Evolutionary conservation across 1,140 invertebrate genomes (phyloP), one percentile per base, ranked within the genome.

Genomic region (Drosophila suzukii): DNA sequence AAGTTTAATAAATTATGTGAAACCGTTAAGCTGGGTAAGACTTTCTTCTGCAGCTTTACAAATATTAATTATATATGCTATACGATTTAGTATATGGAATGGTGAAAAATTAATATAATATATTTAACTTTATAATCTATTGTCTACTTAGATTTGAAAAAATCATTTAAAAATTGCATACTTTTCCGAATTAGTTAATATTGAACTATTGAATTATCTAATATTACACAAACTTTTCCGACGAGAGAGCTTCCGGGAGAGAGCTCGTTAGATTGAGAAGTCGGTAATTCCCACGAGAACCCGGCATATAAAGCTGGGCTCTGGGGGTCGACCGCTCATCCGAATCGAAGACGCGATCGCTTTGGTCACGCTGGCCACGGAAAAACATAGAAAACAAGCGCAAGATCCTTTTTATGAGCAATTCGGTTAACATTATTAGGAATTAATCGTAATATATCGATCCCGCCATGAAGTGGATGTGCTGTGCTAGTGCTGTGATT

Each of bases 251-350:
- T 60, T 34, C 38, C 27, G 20, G 1, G 17, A 32, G 39, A 75
- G 59, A 62, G 20, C 6, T 34, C 8, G 15, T 3, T 20, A 20
- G 43, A 20, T 46, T 46, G 43, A 15, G 34, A 47, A n/a, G 8
- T 10, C 51, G 7, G 13, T n/a, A 30, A 15, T 34, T 34, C n/a
- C 27, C 7, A 34, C 43, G 60, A n/a, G 44, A 32, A 49, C 27
- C 47, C n/a, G 43, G 54, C 49, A 73, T 82, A 81, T 77, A 81
- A 82, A 81, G 49, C 80, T 53, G 38, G 20, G 46, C 13, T 68
- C 43, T 6, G 51, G 11, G 8, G 13, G 8, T 58, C 50, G 68
- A 61, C 13, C 46, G 61, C 15, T 41, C 44, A 66, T 46, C 32
- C 68, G 24, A 36, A 54, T 39, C 59, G 58, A 47, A 55, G 39